Evolutionary conservation across 2,113 vertebrate genomes (phyloP).

Genomic region (Ceyx melanurus): DNA sequence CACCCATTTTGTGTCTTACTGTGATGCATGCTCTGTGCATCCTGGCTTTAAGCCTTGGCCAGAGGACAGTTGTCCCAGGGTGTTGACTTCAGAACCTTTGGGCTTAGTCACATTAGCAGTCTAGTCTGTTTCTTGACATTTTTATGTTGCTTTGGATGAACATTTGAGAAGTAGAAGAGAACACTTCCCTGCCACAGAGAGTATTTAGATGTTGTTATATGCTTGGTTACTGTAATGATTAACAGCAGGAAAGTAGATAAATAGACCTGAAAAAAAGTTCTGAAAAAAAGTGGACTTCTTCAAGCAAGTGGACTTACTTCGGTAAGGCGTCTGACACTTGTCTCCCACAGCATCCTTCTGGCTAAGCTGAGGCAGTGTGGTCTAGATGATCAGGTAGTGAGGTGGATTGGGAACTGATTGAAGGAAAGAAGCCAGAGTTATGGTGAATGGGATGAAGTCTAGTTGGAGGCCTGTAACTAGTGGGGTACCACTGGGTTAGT

Average conservation of each 20-base stretch:
- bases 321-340: too few species aligned
- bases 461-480: too few species aligned
- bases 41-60: background rate
- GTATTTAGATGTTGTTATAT: background rate
- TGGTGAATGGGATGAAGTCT: too few species aligned
- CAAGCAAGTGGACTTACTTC: too few species aligned
- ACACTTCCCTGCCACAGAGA: background rate
- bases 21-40: background rate
- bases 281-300: background rate
- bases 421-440: too few species aligned
- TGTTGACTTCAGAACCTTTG: background rate
- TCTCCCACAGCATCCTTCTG: too few species aligned
- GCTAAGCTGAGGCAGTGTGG: too few species aligned
- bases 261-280: too few species aligned
- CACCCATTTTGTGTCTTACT: background rate
- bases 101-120: background rate
- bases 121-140: background rate
- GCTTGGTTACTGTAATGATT: background rate
- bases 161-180: background rate
- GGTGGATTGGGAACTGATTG: too few species aligned
- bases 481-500: too few species aligned
- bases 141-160: background rate
- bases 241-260: background rate
- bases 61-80: background rate
- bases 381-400: too few species aligned